Conservation (phyloP, 2,113 vertebrate species). For the Xenus cinereus region DNA sequence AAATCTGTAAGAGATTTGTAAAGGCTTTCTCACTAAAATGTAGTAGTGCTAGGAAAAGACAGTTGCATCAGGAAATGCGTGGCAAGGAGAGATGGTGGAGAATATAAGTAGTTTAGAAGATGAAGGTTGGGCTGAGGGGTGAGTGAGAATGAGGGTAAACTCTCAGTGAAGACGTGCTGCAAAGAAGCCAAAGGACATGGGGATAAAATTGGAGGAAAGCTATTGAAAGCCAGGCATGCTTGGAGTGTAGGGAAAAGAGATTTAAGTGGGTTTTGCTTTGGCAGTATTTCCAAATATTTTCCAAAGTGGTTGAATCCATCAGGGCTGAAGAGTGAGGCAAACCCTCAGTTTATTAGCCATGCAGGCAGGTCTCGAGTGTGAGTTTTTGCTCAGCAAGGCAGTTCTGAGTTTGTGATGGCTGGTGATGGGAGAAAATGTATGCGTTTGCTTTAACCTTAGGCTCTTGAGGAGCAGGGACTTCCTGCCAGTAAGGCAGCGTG, state of each 20-base stretch:
- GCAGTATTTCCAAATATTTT: neutral
- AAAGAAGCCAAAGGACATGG: neutral
- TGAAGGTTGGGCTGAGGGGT: neutral
- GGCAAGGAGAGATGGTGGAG: neutral
- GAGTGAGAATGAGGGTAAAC: neutral
- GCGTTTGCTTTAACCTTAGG: neutral
- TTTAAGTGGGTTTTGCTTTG: neutral
- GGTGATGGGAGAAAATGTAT: neutral
- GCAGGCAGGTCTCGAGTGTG: neutral
- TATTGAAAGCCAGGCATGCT: neutral
- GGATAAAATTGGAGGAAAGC: neutral
- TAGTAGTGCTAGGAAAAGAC: neutral
- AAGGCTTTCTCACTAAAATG: neutral
- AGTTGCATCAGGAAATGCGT: neutral
- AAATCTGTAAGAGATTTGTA: neutral
- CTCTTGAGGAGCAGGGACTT: neutral
- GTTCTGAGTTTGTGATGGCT: neutral
- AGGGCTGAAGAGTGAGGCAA: neutral
- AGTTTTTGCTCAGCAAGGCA: neutral
- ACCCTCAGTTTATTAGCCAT: neutral
- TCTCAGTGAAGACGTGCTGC: neutral
- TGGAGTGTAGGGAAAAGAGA: neutral
- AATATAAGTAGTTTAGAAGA: conserved; percentile 17
- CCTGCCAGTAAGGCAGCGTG: neutral
- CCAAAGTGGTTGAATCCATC: neutral